phyloP scores from a whole-genome alignment of 1,140 invertebrate genomes.

The Hylyphantes graminicola region DNA sequence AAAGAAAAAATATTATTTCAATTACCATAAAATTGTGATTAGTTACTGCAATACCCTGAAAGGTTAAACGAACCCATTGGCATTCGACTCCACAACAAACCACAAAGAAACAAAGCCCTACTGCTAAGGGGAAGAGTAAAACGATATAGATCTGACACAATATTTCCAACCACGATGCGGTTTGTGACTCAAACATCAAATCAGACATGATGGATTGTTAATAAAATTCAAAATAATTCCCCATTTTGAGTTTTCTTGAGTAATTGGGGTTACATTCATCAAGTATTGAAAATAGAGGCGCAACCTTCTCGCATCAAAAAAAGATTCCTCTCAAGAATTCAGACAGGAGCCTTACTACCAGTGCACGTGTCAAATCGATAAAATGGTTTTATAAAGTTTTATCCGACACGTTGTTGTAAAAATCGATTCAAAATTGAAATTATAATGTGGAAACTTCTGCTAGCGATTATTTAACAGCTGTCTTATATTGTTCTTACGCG shows the following conservation, averaged over 20 bases:
- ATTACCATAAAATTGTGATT: too few relatives aligned
- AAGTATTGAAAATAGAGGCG: constrained; percentile 21
- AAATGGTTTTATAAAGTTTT: constrained; percentile 29
- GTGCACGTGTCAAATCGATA: constrained; percentile 17
- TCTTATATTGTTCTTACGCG: too few relatives aligned
- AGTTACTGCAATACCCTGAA: too few relatives aligned
- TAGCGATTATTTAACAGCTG: too few relatives aligned
- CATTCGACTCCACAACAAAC: neutral
- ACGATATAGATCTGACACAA: constrained; percentile 11
- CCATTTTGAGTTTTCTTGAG: neutral
- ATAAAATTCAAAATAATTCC: neutral
- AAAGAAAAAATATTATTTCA: too few relatives aligned
- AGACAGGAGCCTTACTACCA: constrained; percentile 21
- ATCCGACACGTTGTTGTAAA: neutral
- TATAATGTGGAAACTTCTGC: too few relatives aligned
- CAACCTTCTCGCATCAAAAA: constrained; percentile 5
- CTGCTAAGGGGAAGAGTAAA: neutral
- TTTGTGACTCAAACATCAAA: neutral
- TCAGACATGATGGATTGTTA: neutral
- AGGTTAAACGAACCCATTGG: constrained; percentile 3
- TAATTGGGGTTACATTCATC: constrained; percentile 30
- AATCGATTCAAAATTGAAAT: too few relatives aligned
- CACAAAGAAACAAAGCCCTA: too few relatives aligned
- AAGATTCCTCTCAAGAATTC: constrained; percentile 2
- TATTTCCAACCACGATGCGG: neutral